Conservation (phyloP, 2,797 vertebrate genomes). For the Gymnothorax javanicus region DNA sequence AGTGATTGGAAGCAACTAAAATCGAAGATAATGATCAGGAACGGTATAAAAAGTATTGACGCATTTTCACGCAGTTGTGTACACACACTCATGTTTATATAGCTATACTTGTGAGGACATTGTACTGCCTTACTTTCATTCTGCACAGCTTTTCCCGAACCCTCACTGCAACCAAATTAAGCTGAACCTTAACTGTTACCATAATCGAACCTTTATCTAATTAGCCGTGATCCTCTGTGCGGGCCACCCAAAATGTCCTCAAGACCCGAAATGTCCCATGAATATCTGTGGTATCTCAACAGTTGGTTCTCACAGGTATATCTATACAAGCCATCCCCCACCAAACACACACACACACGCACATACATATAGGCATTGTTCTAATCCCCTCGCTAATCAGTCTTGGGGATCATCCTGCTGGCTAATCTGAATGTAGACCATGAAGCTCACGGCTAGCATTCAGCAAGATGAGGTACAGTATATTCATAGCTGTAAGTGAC, state of each 20-base stretch:
- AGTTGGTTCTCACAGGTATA: too few relatives aligned
- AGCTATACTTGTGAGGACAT: too few relatives aligned
- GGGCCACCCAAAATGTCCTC: background rate
- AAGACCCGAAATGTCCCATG: too few relatives aligned
- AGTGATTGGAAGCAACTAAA: background rate
- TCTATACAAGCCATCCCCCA: too few relatives aligned
- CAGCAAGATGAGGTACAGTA: background rate
- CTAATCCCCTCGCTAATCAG: constrained; percentile 49
- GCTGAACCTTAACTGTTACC: too few relatives aligned
- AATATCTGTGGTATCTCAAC: too few relatives aligned
- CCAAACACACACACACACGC: background rate
- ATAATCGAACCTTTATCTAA: too few relatives aligned
- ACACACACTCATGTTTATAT: background rate
- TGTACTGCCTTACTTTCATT: too few relatives aligned
- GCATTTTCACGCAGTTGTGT: constrained; percentile 15
- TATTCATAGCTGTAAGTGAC: constrained; percentile 21
- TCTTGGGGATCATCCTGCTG: constrained; percentile 45
- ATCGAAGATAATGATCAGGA: background rate
- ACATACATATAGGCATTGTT: background rate
- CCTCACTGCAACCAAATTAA: too few relatives aligned
- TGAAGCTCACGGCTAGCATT: constrained; percentile 5
- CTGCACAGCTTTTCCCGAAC: too few relatives aligned
- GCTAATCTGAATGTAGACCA: constrained; percentile 40
- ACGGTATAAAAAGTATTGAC: background rate
- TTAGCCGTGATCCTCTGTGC: too few relatives aligned